Percentiles rank a stretch among this genome's conserved stretches.
Evolutionary conservation across 1,140 invertebrate species (phyloP).

Genomic region (Ridgeia piscesae): DNA sequence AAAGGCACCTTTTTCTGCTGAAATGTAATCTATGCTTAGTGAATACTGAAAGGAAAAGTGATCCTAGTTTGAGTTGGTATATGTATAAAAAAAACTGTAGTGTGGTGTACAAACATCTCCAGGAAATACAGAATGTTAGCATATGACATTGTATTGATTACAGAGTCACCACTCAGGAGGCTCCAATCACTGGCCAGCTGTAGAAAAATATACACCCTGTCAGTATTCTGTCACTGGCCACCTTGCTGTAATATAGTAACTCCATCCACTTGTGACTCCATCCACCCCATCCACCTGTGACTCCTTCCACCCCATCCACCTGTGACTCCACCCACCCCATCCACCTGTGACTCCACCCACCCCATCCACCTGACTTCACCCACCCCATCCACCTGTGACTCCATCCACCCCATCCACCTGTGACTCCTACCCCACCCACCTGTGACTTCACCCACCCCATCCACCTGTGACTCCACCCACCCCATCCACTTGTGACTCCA

Average conservation of each 20-base stretch:
- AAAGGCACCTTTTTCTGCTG: not conserved
- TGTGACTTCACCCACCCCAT: not conserved
- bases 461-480: not conserved
- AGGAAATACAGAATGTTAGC: no score
- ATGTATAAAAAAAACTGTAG: not conserved
- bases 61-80: not conserved
- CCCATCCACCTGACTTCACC: no score
- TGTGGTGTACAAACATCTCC: not conserved
- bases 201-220: not conserved
- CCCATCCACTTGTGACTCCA: not conserved
- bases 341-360: no score
- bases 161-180: not conserved
- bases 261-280: not conserved
- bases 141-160: not conserved
- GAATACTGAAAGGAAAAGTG: not conserved
- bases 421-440: no score
- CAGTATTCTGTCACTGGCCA: no score
- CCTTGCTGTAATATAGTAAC: not conserved
- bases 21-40: not conserved
- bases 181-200: no score
- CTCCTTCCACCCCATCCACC: no score
- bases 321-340: no score
- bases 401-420: not conserved
- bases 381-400: not conserved
- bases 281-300: no score